Percentiles rank a stretch among this genome's conserved stretches.
These are phyloP conservation scores for Semotilus atromaculatus DNA, from an alignment of 2,797 vertebrate species.

Conservation along the genomic window DNA sequence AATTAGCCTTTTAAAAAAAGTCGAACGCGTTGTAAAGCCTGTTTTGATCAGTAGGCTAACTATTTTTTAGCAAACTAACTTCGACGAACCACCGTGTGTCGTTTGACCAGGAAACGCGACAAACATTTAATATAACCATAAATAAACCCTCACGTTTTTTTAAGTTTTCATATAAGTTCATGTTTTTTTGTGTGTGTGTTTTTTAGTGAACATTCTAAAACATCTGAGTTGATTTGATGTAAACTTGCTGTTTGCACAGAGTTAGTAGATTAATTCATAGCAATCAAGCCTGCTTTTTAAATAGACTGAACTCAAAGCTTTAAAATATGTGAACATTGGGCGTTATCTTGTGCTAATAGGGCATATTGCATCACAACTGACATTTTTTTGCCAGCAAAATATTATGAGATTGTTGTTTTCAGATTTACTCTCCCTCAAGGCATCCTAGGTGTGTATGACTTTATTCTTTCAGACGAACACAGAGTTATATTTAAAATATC, in stretches of 20 bases:
- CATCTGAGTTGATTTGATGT: not conserved
- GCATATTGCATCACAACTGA: not conserved
- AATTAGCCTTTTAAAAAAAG: not conserved
- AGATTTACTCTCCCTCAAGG: too few species aligned
- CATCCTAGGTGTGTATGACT: too few species aligned
- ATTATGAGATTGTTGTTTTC: not conserved
- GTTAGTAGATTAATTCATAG: not conserved
- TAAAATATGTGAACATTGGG: not conserved
- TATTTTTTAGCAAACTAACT: not conserved
- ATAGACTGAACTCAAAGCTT: too few species aligned
- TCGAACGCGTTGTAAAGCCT: not conserved
- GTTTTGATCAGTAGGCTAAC: not conserved
- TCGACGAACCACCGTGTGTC: not conserved
- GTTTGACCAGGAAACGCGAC: not conserved
- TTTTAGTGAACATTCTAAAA: accelerated
- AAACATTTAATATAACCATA: not conserved
- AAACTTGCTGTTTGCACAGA: not conserved
- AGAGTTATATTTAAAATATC: too few species aligned
- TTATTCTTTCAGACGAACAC: too few species aligned
- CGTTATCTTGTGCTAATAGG: not conserved
- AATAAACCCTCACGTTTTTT: not conserved
- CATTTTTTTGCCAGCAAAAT: not conserved
- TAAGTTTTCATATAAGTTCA: not conserved
- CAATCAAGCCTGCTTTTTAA: too few species aligned
- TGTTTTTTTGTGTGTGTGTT: not conserved